Conservation (phyloP, 2,888 invertebrate genomes). For the Listrodromus nycthemerus region DNA sequence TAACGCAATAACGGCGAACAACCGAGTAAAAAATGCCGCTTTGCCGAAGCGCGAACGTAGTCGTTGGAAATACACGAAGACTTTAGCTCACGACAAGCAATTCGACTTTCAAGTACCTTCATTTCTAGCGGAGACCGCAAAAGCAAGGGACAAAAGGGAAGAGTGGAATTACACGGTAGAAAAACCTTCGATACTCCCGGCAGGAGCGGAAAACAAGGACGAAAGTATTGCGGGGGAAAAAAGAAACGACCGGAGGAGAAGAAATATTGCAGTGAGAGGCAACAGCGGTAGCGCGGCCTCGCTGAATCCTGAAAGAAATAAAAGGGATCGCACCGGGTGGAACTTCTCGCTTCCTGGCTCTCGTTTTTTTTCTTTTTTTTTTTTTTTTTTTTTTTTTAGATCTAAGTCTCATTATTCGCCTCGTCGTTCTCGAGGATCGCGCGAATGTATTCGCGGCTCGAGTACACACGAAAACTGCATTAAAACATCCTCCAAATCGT, state of each 20-base stretch:
- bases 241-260: constrained; percentile 35
- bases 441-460: background rate
- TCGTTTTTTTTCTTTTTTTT: constrained; percentile 18
- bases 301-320: constrained; percentile 20
- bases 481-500: background rate
- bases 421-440: background rate
- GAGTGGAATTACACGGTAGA: constrained; percentile 20
- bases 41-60: background rate
- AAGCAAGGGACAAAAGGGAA: background rate
- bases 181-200: constrained; percentile 17
- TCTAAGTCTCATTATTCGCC: background rate
- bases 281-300: constrained; percentile 33
- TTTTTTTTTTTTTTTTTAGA: background rate
- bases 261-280: constrained; percentile 38
- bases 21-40: background rate
- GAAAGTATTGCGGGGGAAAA: background rate
- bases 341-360: constrained; percentile 3
- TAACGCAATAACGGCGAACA: background rate
- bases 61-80: background rate
- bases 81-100: background rate
- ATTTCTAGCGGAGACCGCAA: background rate
- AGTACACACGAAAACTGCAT: background rate
- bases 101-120: background rate
- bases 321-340: background rate
- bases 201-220: constrained; percentile 27